phyloP scores from a whole-genome alignment of 2,888 invertebrate genomes.

The Lathronympha strigana region DNA sequence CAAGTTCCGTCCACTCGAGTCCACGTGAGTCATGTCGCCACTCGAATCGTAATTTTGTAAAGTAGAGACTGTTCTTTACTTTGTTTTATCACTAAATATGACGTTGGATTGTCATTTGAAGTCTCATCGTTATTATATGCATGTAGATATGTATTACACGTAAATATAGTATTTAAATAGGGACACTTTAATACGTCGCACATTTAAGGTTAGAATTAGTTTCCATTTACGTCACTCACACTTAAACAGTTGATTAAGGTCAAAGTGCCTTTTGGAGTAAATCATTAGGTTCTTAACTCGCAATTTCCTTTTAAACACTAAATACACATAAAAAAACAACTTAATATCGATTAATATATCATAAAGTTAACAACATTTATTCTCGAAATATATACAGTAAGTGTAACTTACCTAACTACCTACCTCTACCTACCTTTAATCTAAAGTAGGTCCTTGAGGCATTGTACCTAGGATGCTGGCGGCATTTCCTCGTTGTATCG shows the following conservation, averaged over 20 bases:
- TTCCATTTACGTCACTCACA: too few species aligned
- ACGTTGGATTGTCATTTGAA: not conserved
- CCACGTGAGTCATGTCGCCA: conserved; percentile 17
- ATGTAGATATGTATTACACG: not conserved
- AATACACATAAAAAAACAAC: too few species aligned
- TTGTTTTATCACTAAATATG: conserved; percentile 12
- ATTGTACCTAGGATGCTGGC: too few species aligned
- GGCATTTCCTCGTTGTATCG: too few species aligned
- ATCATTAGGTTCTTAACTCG: too few species aligned
- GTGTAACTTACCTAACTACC: too few species aligned
- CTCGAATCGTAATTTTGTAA: conserved; percentile 24
- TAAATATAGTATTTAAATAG: not conserved
- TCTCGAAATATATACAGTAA: too few species aligned
- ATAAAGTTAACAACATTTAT: too few species aligned
- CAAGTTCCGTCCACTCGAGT: conserved; percentile 18
- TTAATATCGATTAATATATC: too few species aligned
- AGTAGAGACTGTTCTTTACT: conserved; percentile 15
- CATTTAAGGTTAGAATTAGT: not conserved
- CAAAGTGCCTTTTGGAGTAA: not conserved
- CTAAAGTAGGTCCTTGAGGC: too few species aligned
- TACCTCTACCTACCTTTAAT: too few species aligned
- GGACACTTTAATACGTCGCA: not conserved
- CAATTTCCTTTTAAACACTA: too few species aligned
- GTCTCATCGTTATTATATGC: not conserved
- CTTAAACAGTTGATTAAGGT: not conserved